Evolutionary conservation across 2,113 vertebrate genomes (phyloP), one percentile per base, ranked within the genome.

Genomic region (Heloderma charlesbogerti): DNA sequence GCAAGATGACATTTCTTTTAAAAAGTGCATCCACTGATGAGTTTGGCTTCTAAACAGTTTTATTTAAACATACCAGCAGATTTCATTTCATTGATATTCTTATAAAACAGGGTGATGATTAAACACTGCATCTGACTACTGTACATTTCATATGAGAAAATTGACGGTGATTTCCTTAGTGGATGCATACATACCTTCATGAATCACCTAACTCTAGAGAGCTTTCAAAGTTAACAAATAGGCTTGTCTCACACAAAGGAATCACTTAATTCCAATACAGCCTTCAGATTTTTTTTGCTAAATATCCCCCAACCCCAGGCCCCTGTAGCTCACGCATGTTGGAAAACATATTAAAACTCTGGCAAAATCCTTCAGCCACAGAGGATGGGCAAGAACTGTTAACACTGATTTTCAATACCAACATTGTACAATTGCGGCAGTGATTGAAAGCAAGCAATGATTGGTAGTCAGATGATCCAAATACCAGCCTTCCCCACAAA

Each of bases 81-180:
- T 95, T 94, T 95, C 95, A 96, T 95, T 97, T 95, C 95, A 95
- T 94, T 97, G 95, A 93, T 96, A 97, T 93, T 94, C 92, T 94
- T 92, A 91, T 87, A 96, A 96, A 97, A 97, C 57, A 91, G 85
- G 95, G 71, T 63, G 87, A 95, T 93, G 94, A 96, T 96, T 96
- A 95, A 95, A 95, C 74, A 87, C 92, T 91, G 84, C 88, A 90
- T 94, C 93, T 95, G 96, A 94, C 92, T 95, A 87, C 88, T 89
- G 57, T 91, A 72, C 86, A 84, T 95, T 96, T 96, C 45, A 54
- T 57, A 85, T 88, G 75, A 94, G 84, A 95, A 95, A 96, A 91
- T 90, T 51, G 89, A 90, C 90, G 89, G 81, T 91, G 94, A 95
- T 95, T 92, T 93, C 80, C 87, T 82, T 71, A 90, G 89, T 1